Evolutionary conservation across 2,113 vertebrate species (phyloP).

Genomic region (Triplophysa siluroides): DNA sequence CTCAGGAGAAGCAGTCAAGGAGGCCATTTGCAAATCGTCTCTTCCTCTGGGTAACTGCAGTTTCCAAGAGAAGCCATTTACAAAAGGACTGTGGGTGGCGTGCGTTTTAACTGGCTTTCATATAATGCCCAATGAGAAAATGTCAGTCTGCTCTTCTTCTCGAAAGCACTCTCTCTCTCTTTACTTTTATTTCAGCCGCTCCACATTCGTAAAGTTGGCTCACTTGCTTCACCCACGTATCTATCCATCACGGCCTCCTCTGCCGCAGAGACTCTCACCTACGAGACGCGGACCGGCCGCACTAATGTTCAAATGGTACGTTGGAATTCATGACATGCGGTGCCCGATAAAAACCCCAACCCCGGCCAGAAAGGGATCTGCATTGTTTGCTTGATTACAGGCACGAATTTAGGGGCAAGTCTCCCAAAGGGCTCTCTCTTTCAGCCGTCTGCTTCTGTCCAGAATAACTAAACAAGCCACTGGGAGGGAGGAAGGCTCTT

Average conservation of each 20-base stretch:
- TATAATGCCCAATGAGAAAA: conserved; percentile 44
- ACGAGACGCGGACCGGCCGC: neutral
- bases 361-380: conserved; percentile 52
- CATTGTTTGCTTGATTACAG: conserved; percentile 64
- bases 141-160: conserved; percentile 10
- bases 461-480: conserved; percentile 66
- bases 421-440: conserved; percentile 39
- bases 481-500: conserved; percentile 61
- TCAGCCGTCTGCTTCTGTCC: conserved; percentile 51
- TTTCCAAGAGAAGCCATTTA: conserved; percentile 55
- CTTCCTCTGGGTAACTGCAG: conserved; percentile 50
- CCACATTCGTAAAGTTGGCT: conserved; percentile 38
- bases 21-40: conserved; percentile 59
- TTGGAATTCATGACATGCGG: conserved; percentile 60
- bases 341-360: conserved; percentile 25
- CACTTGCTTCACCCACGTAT: conserved; percentile 48
- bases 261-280: conserved; percentile 48
- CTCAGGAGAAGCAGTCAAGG: conserved; percentile 58
- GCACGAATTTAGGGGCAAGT: conserved; percentile 59
- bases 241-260: conserved; percentile 48
- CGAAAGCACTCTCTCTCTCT: neutral
- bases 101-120: conserved; percentile 44
- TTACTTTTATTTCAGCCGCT: conserved; percentile 20
- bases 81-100: conserved; percentile 50
- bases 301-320: conserved; percentile 55